Evolutionary conservation across 2,888 invertebrate genomes (phyloP), one percentile per base, ranked within the genome.

Genomic region (Eubasilissa splendida): DNA sequence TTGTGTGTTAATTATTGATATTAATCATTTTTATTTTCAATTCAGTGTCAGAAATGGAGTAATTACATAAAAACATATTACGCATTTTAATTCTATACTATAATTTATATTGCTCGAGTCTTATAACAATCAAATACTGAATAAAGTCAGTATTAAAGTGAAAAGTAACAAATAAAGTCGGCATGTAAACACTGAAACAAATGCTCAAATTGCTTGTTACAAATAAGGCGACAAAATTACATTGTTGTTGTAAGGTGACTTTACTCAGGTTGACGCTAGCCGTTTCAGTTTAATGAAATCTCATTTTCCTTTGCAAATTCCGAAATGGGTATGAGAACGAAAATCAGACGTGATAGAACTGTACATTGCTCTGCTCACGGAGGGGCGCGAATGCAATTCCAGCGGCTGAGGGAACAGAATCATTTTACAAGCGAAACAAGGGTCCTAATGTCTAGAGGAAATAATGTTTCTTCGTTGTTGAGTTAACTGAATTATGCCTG

Each of bases 261-360:
- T 54, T 54, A 10, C 54, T 11, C 70, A 70, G 70, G 54, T 70
- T 7, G 70, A 70, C 58, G 65, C 65, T 73, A 79, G 66, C 65
- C 77, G 77, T 80, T 77, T 78, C 76, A 79, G 78, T 82, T 80
- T 78, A 82, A 80, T 80, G 82, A 82, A 82, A 82, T 82, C 82
- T 82, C 82, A 82, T 82, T 82, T 80, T 80, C 82, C 80, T 80
- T 42, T 82, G 78, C 80, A 78, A 82, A 82, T 78, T 80, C 76
- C 78, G 11, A 77, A 77, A 76, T 42, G 33, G 52, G 68, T 7
- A 63, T 42, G 42, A 12, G 76, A 66, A 76, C 70, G 63, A 71
- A 77, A 77, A 80, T 80, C 82, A 80, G 82, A 82, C 82, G 80
- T 82, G 82, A 82, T 80, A 80, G 76, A 82, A 82, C 82, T 80